phyloP scores from a whole-genome alignment of 2,797 vertebrate species.

The Sciurus vulgaris region DNA sequence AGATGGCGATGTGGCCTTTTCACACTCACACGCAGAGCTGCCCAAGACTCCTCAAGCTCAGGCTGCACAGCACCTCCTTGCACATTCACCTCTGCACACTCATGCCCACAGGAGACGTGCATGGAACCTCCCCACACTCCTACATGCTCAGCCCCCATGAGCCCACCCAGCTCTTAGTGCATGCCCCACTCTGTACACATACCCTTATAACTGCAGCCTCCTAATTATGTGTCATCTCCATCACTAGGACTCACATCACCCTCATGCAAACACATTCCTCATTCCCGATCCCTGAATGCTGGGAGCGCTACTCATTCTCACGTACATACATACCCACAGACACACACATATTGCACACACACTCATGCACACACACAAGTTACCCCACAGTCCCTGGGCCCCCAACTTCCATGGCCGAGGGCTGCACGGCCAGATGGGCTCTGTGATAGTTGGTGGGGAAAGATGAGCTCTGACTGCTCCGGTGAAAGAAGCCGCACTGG shows the following conservation, averaged over 20 bases:
- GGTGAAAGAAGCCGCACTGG: slow-evolving; percentile 96
- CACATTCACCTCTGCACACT: slow-evolving; percentile 32
- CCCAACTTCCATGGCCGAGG: slow-evolving; percentile 93
- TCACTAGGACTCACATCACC: neutral
- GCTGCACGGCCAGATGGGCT: slow-evolving; percentile 93
- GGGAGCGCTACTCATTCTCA: neutral
- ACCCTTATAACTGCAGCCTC: neutral
- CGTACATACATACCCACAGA: neutral
- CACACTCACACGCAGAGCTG: neutral
- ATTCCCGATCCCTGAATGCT: neutral
- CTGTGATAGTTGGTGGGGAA: slow-evolving; percentile 94
- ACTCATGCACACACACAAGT: slow-evolving; percentile 68
- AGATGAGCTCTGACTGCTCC: slow-evolving; percentile 89
- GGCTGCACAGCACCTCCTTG: neutral
- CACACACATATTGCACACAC: neutral
- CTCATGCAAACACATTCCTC: neutral
- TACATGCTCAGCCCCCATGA: slow-evolving; percentile 55
- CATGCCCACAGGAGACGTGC: slow-evolving; percentile 58
- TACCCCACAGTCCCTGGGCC: slow-evolving; percentile 89
- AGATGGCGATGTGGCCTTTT: neutral
- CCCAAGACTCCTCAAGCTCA: slow-evolving; percentile 40
- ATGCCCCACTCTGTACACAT: neutral
- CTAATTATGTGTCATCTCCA: neutral
- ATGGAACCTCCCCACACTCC: neutral
- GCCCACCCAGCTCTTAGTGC: neutral